Conservation (phyloP, 2,888 invertebrate genomes). For the Argyresthia goedartella region DNA sequence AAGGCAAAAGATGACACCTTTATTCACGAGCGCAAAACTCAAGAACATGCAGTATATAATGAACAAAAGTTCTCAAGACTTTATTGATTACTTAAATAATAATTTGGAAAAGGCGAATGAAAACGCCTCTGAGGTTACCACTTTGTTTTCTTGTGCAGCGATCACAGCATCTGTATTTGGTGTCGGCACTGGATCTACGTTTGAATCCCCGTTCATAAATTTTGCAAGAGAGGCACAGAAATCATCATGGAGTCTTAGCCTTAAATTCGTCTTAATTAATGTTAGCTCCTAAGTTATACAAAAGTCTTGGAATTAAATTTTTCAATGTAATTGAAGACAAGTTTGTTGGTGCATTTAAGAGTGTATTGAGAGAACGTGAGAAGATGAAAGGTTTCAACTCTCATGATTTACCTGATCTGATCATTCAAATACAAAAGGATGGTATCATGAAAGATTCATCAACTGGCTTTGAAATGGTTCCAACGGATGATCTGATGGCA, state of each 20-base stretch:
- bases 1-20: conserved; percentile 39
- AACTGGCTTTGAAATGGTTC: conserved; percentile 29
- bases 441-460: conserved; percentile 29
- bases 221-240: conserved; percentile 20
- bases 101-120: conserved; percentile 23
- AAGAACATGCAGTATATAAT: conserved; percentile 45
- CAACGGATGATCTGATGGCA: conserved; percentile 38
- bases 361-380: conserved; percentile 27
- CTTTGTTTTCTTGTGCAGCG: conserved; percentile 29
- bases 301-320: conserved; percentile 24
- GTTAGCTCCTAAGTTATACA: conserved; percentile 19
- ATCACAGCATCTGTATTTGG: conserved; percentile 47
- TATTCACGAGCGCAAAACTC: conserved; percentile 42
- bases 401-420: conserved; percentile 42
- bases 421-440: conserved; percentile 32
- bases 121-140: conserved; percentile 22
- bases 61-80: conserved; percentile 35
- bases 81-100: conserved; percentile 25
- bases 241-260: conserved; percentile 17
- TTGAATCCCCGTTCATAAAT: conserved; percentile 36
- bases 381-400: conserved; percentile 23
- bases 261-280: conserved; percentile 21
- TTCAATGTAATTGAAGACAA: conserved; percentile 31
- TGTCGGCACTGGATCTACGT: conserved; percentile 29
- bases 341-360: conserved; percentile 37